Base-by-base conservation (phyloP, 1,140 invertebrate genomes). In the Drosophila lacteicornis region DNA sequence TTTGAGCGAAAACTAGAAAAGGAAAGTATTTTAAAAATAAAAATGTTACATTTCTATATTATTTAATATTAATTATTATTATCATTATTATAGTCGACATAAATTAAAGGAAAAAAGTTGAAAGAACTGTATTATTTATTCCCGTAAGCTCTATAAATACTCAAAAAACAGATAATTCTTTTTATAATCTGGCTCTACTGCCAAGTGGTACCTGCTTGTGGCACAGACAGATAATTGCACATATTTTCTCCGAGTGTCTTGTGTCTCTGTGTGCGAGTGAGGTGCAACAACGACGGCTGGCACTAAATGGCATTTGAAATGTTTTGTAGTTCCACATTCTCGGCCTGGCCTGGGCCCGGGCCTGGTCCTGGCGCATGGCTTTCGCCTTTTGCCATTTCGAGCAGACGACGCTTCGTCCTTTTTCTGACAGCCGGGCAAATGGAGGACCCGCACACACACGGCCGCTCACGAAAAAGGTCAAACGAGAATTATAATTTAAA, bases 281-380 rank as follows among this genome's bases (percentile, higher is more conserved):
- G 75, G 75, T 78, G 75, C 75, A 78, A 77, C 75, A 77, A 42
- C 63, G 74, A 78, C 75, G 75, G 63, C 75, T 78, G 75, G 75
- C 68, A 66, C 68, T 80, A 80, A 80, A 80, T 80, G 77, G 76
- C 77, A 80, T 80, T 80, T 80, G 56, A 80, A 80, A 80, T 80
- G 76, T 79, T 79, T 79, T 79, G 76, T 79, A 79, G 76, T 79
- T 79, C 66, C 75, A 71, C 76, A 74, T 74, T 79, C 56, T 79
- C 38, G 38, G 62, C 62, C 47, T 55, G 56, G 53, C 27, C 15
- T 17, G 30, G 17, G 33, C 40, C 15, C 22, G 53, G 51, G n/a
- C 19, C 13, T 15, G 51, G 51, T 12, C 61, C 73, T 45, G 75
- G 57, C 70, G 63, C 74, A 76, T 46, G 65, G 56, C 62, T 78